Conservation (phyloP, 64 coral and sea anemone species). For the Actinia tenebrosa region DNA sequence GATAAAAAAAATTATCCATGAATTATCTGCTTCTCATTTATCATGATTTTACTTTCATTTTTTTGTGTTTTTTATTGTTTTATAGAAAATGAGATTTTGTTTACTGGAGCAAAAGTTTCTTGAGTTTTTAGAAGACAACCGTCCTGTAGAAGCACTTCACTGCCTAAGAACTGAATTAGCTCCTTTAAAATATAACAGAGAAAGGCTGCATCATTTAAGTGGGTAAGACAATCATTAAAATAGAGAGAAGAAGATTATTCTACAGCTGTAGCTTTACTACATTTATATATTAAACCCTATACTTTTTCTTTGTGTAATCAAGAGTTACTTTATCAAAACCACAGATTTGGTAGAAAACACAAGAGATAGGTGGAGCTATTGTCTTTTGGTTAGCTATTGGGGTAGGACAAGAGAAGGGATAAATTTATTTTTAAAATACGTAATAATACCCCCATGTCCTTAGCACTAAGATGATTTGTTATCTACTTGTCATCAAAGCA, state of each 20-base stretch:
- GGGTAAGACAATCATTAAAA: slow-evolving; percentile 57
- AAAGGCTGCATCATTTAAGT: slow-evolving; percentile 90
- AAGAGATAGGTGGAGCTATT: not conserved
- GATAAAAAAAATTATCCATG: not conserved
- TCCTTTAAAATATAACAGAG: slow-evolving; percentile 84
- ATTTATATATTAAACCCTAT: not conserved
- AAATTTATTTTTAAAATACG: not conserved
- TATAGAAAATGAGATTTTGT: slow-evolving; percentile 97
- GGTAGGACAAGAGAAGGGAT: not conserved
- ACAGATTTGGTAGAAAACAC: not conserved
- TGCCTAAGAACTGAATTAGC: slow-evolving; percentile 94
- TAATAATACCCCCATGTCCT: not conserved
- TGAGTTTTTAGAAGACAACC: slow-evolving; percentile 83
- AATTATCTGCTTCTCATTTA: not conserved
- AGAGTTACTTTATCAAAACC: not conserved
- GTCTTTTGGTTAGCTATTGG: not conserved
- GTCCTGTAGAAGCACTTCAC: slow-evolving; percentile 78
- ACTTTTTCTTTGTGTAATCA: not conserved
- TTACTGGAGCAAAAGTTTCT: slow-evolving; percentile 96
- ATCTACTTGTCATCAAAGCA: not conserved
- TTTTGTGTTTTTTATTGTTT: not conserved
- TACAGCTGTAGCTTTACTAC: not conserved
- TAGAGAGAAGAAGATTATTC: not conserved
- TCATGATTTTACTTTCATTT: not conserved
- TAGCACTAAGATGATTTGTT: not conserved